Conservation (phyloP, 2,113 vertebrate species). For the Arothron firmamentum region DNA sequence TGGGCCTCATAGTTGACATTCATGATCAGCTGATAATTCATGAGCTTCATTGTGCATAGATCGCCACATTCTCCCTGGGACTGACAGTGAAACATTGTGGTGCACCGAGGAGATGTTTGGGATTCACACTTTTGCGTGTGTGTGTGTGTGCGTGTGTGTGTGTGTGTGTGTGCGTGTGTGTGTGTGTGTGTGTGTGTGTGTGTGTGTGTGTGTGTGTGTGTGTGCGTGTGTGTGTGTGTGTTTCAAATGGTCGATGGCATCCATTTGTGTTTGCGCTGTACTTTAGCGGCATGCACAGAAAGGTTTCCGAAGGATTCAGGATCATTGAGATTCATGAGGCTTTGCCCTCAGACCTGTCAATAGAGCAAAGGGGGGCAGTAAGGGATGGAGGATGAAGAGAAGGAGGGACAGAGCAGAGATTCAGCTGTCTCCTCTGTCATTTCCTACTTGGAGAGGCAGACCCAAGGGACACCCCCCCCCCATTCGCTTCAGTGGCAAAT, state of each 20-base stretch:
- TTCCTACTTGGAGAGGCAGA: constrained; percentile 56
- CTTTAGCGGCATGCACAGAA: constrained; percentile 53
- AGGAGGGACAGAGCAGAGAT: constrained; percentile 40
- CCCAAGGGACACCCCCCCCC: constrained; percentile 48
- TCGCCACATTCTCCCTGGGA: constrained; percentile 25
- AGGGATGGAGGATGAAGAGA: constrained; percentile 21
- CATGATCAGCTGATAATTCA: constrained; percentile 64
- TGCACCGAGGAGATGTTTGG: constrained; percentile 34
- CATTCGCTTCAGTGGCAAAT: constrained; percentile 40
- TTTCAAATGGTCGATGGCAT: constrained; percentile 53
- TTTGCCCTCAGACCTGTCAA: constrained; percentile 55
- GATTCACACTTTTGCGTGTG: constrained; percentile 38
- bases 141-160: no score
- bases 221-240: constrained; percentile 32
- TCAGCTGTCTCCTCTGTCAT: constrained; percentile 62
- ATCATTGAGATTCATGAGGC: constrained; percentile 62
- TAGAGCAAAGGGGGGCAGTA: constrained; percentile 22
- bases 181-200: no score
- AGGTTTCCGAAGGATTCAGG: constrained; percentile 40
- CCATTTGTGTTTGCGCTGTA: constrained; percentile 58
- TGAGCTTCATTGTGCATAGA: constrained; percentile 57
- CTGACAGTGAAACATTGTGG: constrained; percentile 31
- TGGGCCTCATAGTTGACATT: constrained; percentile 54
- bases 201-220: no score
- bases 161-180: no score